A percentile compares a stretch with the other conserved stretches of the same genome.
phyloP scores from a whole-genome alignment of 2,113 vertebrate genomes.

The Tursiops truncatus region DNA sequence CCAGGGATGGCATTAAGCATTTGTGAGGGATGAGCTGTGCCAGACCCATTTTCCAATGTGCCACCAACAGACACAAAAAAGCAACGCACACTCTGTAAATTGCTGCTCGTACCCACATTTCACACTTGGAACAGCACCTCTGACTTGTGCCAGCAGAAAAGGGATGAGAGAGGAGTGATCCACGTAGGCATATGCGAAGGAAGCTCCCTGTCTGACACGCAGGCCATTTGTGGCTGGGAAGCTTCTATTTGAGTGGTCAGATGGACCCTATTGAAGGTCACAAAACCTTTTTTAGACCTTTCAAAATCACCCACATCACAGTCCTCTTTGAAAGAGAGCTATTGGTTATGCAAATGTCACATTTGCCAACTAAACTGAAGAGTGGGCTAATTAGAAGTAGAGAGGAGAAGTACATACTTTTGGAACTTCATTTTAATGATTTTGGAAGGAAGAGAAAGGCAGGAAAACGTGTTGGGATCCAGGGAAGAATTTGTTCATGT shows the following conservation, averaged over 20 bases:
- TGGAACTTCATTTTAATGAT: slow-evolving; percentile 6
- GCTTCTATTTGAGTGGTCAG: background rate
- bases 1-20: slow-evolving; percentile 53
- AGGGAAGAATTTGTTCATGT: background rate
- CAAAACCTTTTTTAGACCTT: background rate
- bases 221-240: background rate
- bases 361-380: background rate
- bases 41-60: slow-evolving; percentile 3
- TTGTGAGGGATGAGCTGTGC: slow-evolving; percentile 47
- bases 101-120: background rate
- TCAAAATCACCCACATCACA: background rate
- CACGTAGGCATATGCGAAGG: background rate
- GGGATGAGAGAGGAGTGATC: background rate
- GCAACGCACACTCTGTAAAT: background rate
- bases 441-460: slow-evolving; percentile 21
- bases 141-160: background rate
- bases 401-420: background rate
- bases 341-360: background rate
- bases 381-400: slow-evolving; percentile 3
- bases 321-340: background rate
- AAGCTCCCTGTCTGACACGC: background rate
- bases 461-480: background rate
- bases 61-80: slow-evolving; percentile 31
- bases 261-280: background rate
- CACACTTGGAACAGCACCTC: slow-evolving; percentile 11